These are phyloP conservation scores for Cephalopterus ornatus DNA, from an alignment of 2,113 vertebrate genomes.

Conservation along the genomic window DNA sequence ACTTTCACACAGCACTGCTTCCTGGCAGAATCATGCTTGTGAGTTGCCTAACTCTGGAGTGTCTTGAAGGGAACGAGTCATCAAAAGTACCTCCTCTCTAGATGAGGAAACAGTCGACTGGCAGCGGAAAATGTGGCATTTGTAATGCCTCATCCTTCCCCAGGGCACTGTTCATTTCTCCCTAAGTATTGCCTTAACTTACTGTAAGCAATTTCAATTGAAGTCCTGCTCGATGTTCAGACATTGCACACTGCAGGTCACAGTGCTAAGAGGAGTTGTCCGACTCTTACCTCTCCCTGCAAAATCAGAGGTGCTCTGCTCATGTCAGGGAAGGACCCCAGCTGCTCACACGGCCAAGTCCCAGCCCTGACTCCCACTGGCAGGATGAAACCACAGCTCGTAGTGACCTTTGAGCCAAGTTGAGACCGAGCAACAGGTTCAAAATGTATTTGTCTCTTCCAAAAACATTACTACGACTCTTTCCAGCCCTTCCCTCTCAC, in stretches of 20 bases:
- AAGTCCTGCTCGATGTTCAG: not conserved
- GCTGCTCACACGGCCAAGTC: fast-evolving
- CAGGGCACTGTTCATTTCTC: not conserved
- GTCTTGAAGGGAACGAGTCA: not conserved
- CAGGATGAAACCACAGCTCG: not conserved
- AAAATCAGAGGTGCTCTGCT: not conserved
- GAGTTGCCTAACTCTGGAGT: not conserved
- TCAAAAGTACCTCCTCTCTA: not conserved
- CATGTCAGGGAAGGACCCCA: not conserved
- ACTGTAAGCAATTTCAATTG: not conserved
- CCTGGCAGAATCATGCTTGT: not conserved
- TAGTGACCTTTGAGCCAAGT: not conserved
- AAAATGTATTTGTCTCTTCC: not conserved
- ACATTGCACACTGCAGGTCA: not conserved
- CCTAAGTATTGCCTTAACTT: not conserved
- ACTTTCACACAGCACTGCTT: not conserved
- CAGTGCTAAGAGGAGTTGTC: not conserved
- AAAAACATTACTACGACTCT: not conserved
- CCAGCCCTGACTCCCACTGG: not conserved
- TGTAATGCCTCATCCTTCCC: not conserved
- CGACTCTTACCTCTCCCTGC: fast-evolving
- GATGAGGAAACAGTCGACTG: not conserved
- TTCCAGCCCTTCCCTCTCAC: not conserved
- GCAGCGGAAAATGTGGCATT: not conserved
- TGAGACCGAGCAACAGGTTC: fast-evolving